Evolutionary conservation across 2,113 vertebrate genomes (phyloP).

Genomic region (Elachura formosa): DNA sequence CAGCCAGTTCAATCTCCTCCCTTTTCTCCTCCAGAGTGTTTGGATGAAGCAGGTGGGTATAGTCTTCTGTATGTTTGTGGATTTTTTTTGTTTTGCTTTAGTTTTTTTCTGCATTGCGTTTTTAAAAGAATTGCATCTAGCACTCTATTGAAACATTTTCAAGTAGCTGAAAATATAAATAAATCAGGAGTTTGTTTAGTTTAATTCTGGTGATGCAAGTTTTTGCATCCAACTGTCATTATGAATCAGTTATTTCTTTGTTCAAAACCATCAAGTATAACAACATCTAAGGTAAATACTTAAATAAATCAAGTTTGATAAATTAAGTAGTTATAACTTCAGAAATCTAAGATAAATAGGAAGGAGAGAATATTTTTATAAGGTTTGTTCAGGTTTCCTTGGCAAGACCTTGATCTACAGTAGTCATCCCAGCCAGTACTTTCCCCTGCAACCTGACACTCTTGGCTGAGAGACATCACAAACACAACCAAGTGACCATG

Average conservation of each 20-base stretch:
- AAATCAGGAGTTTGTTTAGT: conserved; percentile 35
- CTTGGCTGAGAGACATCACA: conserved; percentile 64
- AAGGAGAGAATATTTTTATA: conserved; percentile 28
- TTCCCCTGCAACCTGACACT: conserved; percentile 64
- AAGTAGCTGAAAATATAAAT: conserved; percentile 49
- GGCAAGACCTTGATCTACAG: conserved; percentile 49
- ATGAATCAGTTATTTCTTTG: conserved; percentile 34
- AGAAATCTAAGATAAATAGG: conserved; percentile 48
- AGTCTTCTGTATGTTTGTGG: background rate
- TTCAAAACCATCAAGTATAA: conserved; percentile 1
- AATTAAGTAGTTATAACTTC: conserved; percentile 32
- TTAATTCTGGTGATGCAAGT: background rate
- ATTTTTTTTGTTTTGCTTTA: background rate
- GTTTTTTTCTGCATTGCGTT: background rate
- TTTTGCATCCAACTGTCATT: conserved; percentile 31
- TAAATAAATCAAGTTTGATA: conserved; percentile 12
- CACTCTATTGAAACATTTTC: background rate
- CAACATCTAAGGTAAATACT: conserved; percentile 31
- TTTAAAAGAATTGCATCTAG: background rate
- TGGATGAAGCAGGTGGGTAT: background rate
- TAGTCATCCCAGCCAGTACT: conserved; percentile 40
- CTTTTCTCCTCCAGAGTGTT: background rate
- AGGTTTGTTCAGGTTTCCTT: conserved; percentile 65
- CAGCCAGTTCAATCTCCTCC: background rate
- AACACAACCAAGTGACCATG: conserved; percentile 26